Percentiles rank a stretch among this genome's conserved stretches.
These are phyloP conservation scores for Drosophila repleta DNA, from an alignment of 1,140 invertebrate genomes.

Conservation along the genomic window DNA sequence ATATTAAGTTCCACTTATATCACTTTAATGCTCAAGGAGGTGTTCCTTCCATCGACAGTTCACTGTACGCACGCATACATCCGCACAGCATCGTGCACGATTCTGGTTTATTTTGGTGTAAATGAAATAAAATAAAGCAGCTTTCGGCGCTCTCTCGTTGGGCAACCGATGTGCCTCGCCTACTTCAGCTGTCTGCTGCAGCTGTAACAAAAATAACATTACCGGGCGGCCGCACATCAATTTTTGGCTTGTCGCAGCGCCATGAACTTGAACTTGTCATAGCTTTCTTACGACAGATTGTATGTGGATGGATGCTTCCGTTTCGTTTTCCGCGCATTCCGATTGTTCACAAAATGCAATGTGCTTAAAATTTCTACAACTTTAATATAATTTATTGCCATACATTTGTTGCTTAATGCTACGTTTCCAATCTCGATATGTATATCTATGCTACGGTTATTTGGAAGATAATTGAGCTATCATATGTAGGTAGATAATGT, in stretches of 20 bases:
- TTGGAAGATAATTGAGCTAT: conserved; percentile 76
- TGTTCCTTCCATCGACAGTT: not conserved
- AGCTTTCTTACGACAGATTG: conserved; percentile 44
- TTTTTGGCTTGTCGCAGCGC: conserved; percentile 53
- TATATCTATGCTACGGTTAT: conserved; percentile 69
- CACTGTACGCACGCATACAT: conserved; percentile 5
- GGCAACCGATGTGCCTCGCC: conserved; percentile 6
- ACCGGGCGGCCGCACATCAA: conserved; percentile 64
- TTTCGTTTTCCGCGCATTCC: conserved; percentile 19
- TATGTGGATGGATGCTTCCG: conserved; percentile 54
- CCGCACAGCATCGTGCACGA: not conserved
- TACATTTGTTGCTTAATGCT: conserved; percentile 71
- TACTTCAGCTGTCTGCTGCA: conserved; percentile 27
- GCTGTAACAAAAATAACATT: conserved; percentile 58
- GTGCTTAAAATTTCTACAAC: conserved; percentile 44
- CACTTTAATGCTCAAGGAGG: not conserved
- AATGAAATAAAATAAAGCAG: conserved; percentile 11
- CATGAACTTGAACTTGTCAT: conserved; percentile 80
- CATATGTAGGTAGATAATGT: conserved; percentile 49
- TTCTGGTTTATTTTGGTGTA: conserved; percentile 32
- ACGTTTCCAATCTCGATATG: conserved; percentile 63
- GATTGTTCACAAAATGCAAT: conserved; percentile 7
- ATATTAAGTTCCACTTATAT: too few species aligned
- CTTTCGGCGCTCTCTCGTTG: conserved; percentile 28
- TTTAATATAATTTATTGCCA: conserved; percentile 76